Evolutionary conservation across 2,888 invertebrate species (phyloP).

Genomic region (Aromia moschata): DNA sequence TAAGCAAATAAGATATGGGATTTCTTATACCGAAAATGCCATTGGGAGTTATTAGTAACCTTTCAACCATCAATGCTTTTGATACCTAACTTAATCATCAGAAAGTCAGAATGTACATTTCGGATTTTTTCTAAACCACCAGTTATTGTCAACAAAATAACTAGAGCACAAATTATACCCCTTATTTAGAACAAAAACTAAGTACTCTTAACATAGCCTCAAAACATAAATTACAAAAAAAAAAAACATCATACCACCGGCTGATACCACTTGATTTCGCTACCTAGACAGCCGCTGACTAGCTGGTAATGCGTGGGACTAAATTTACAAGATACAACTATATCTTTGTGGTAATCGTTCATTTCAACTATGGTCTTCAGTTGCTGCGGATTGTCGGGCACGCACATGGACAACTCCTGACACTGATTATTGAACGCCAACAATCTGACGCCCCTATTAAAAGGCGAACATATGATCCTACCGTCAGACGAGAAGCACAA

Average conservation of each 20-base stretch:
- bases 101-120: too few species aligned
- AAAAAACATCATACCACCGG: slow-evolving; percentile 65
- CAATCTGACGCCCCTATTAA: slow-evolving; percentile 85
- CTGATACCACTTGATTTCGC: slow-evolving; percentile 90
- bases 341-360: slow-evolving; percentile 80
- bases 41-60: too few species aligned
- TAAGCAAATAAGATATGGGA: too few species aligned
- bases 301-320: slow-evolving; percentile 86
- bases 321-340: slow-evolving; percentile 90
- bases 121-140: too few species aligned
- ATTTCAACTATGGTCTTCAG: slow-evolving; percentile 74
- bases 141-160: too few species aligned
- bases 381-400: slow-evolving; percentile 64
- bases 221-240: too few species aligned
- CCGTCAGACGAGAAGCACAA: slow-evolving; percentile 91
- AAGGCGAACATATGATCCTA: slow-evolving; percentile 89
- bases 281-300: slow-evolving; percentile 90
- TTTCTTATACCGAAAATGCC: too few species aligned
- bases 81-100: too few species aligned
- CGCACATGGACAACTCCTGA: slow-evolving; percentile 78
- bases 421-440: slow-evolving; percentile 81
- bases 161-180: too few species aligned
- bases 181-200: too few species aligned
- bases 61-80: too few species aligned
- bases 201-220: too few species aligned